Base-by-base conservation (phyloP, 2,888 invertebrate genomes). In the Dugesia japonica region DNA sequence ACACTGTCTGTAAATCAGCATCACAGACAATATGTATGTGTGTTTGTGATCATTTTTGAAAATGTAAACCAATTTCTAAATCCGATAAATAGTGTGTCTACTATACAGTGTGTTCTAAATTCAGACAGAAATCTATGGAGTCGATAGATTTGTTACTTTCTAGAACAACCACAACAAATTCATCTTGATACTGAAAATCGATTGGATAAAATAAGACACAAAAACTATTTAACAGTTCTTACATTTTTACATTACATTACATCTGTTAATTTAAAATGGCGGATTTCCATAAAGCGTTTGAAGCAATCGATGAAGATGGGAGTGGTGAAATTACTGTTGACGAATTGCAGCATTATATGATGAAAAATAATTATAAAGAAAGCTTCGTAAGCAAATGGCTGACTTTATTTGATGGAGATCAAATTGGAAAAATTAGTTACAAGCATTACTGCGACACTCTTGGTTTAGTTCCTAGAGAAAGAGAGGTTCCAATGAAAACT, bases 241-340 rank as follows among this genome's bases (percentile, higher is more conserved):
- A 7, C 31, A 23, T n/a, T 4, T 20, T 56, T 56, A 23, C 23
- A 23, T 56, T n/a, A 4, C n/a, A n/a, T n/a, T n/a, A n/a, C n/a
- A n/a, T n/a, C n/a, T n/a, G n/a, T n/a, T n/a, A n/a, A n/a, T n/a
- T 23, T 4, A 56, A 56, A 56, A 56, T 56, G 56, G 56, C 56
- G 20, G 77, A 77, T 17, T 77, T 77, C 23, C 77, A 77, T 7
- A 13, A 26, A 27, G 77, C 77, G 0, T 77, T 77, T 56, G 27
- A 77, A 17, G 77, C 42, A 23, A 77, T 77, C 9, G 77, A 77
- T 28, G 42, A 42, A 4, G 77, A 77, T 26, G 23, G 71, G 17
- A 77, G 76, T 23, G 77, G 77, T 1, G 76, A 77, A 26, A 77
- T 77, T 27, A 77, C 77, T 1, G 56, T 77, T 17, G 77, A 77